These are phyloP conservation scores for Enhydra lutris DNA, from an alignment of 2,113 vertebrate species.

Conservation along the genomic window DNA sequence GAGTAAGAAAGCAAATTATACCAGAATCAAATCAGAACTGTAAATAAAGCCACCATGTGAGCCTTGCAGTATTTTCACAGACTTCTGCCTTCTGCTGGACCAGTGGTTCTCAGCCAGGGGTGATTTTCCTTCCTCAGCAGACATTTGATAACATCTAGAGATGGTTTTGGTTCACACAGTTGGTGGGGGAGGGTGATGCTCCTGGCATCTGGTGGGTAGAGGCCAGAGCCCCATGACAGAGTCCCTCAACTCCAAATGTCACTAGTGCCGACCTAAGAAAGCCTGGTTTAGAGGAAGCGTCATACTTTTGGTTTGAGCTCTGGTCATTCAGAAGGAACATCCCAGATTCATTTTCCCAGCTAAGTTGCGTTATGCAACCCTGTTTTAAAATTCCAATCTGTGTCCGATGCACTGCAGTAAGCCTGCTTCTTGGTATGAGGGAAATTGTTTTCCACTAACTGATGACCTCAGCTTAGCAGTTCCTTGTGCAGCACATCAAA, in stretches of 20 bases:
- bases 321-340: constrained; percentile 75
- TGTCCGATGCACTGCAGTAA: constrained; percentile 84
- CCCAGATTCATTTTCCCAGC: constrained; percentile 67
- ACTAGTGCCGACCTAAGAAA: background rate
- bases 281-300: background rate
- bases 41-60: constrained; percentile 42
- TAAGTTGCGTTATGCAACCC: constrained; percentile 77
- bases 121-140: background rate
- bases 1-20: constrained; percentile 6
- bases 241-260: background rate
- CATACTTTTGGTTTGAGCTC: constrained; percentile 69
- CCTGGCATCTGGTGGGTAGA: background rate
- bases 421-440: constrained; percentile 83
- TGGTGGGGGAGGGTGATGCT: background rate
- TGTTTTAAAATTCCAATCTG: constrained; percentile 77
- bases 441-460: constrained; percentile 89
- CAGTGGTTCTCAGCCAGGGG: background rate
- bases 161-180: background rate
- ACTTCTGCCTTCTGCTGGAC: background rate
- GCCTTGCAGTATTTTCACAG: constrained; percentile 60
- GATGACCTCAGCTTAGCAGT: constrained; percentile 86
- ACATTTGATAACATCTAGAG: background rate
- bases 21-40: constrained; percentile 11
- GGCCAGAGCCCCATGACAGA: background rate
- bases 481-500: constrained; percentile 86